Base-by-base conservation (phyloP, 2,888 invertebrate genomes). In the Drosophila recens region DNA sequence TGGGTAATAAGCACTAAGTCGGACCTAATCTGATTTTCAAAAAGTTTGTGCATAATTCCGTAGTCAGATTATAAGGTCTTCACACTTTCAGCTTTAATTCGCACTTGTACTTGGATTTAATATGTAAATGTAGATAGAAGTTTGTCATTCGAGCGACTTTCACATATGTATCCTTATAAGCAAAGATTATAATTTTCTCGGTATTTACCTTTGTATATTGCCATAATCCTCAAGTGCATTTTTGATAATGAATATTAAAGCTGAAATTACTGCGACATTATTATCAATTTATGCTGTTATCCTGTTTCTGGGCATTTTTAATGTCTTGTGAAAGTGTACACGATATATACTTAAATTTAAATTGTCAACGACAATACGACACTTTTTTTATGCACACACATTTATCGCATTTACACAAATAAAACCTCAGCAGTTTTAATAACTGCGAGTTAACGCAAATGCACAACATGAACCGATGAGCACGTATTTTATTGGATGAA, bases 401-500 rank as follows among this genome's bases (percentile, higher is more conserved):
- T 15, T 15, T 10, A 38, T 27, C n/a, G 23, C 13, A 53, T 30
- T 48, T 30, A 5, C n/a, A 15, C 15, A 40, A n/a, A 15, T 23
- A 52, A 52, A 11, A 52, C 5, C 42, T 3, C 17, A 54, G 20
- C 11, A 56, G 17, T 33, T 33, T 34, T 49, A 30, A 6, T 13
- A 34, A 33, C 10, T 27, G 30, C 11, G 4, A 43, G 43, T 30
- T 40, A 27, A 27, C 34, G 34, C 51, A 3, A 23, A n/a, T 54
- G 20, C 40, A 17, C 38, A 27, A 38, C 27, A 10, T 33, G 10
- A 43, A 20, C 13, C 11, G 56, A 33, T 42, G 42, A 38, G 27
- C 53, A 42, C 53, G 17, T 43, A 8, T 17, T 17, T 53, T 20
- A n/a, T 56, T 56, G 43, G 54, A 33, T 33, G 20, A 33, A 42